Percentiles rank a stretch among this genome's conserved stretches.
These are phyloP conservation scores for Myocastor coypus DNA, from an alignment of 2,113 vertebrate species.

Conservation along the genomic window DNA sequence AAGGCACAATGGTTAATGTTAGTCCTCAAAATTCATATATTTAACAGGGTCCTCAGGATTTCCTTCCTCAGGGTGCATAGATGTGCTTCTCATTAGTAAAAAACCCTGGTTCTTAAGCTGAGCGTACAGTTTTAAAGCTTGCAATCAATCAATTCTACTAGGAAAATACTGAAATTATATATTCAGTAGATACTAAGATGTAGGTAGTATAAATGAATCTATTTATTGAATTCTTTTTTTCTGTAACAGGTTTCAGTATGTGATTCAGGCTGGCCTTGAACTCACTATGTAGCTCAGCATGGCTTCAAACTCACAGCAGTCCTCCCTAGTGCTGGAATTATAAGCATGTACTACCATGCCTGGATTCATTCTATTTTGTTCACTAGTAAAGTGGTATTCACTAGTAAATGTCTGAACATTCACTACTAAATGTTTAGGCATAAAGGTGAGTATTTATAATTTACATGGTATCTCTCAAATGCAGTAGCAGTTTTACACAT, in stretches of 20 bases:
- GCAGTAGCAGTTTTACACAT: background rate
- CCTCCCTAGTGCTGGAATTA: background rate
- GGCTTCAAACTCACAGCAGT: background rate
- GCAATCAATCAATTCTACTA: conserved; percentile 24
- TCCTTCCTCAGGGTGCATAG: background rate
- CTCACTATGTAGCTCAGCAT: background rate
- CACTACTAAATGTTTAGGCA: background rate
- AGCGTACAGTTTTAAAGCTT: background rate
- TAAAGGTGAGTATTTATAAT: background rate
- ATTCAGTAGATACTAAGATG: background rate
- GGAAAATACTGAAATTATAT: background rate
- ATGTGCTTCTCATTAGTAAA: background rate
- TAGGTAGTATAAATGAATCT: background rate
- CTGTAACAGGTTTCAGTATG: background rate
- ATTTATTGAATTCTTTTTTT: background rate
- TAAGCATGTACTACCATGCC: background rate
- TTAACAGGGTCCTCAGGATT: background rate
- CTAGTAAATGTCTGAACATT: too few species aligned
- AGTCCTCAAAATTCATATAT: background rate
- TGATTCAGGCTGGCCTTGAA: background rate
- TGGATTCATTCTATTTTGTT: background rate
- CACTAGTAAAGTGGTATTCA: background rate
- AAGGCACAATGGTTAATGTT: background rate
- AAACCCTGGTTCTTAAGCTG: background rate
- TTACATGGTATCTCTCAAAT: background rate